A percentile compares a stretch with the other conserved stretches of the same genome.
These are phyloP conservation scores for Calameuta filiformis DNA, from an alignment of 2,888 invertebrate genomes.

Conservation along the genomic window DNA sequence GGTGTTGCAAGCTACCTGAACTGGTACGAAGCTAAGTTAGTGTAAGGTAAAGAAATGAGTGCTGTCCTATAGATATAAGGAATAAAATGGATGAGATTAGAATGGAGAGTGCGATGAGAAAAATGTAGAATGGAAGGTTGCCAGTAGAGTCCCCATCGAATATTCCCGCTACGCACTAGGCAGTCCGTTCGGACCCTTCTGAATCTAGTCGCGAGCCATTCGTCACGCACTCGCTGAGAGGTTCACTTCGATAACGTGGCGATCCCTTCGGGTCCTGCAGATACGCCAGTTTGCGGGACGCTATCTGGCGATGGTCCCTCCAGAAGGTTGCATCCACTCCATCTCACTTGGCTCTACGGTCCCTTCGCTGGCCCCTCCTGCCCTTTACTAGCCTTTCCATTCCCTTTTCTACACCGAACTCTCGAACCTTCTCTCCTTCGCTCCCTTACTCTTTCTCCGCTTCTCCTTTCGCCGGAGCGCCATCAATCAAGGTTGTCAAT, in stretches of 20 bases:
- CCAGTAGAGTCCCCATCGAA: constrained; percentile 41
- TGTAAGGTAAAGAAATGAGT: background rate
- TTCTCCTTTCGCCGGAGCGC: constrained; percentile 44
- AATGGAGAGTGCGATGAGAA: background rate
- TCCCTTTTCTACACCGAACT: constrained; percentile 37
- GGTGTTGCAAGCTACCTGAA: background rate
- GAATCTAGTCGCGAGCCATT: constrained; percentile 61
- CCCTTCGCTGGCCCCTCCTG: constrained; percentile 28
- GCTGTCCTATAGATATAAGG: constrained; percentile 5
- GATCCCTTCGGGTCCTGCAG: constrained; percentile 31
- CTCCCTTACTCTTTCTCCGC: constrained; percentile 29
- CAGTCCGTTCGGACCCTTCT: background rate
- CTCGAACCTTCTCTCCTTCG: constrained; percentile 22
- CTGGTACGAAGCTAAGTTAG: background rate
- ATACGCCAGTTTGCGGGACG: constrained; percentile 44
- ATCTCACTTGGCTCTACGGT: constrained; percentile 42
- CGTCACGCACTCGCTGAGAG: constrained; percentile 65
- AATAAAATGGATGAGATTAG: background rate
- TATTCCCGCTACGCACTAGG: constrained; percentile 36
- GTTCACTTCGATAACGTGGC: constrained; percentile 55
- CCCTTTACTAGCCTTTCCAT: constrained; percentile 27
- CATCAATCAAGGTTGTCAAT: constrained; percentile 71
- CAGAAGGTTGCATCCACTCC: constrained; percentile 41
- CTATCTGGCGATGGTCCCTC: constrained; percentile 48
- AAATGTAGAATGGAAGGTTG: background rate